Percentiles rank a stretch among this genome's conserved stretches.
phyloP scores from a whole-genome alignment of 2,113 vertebrate genomes.

The Leucoraja erinaceus region DNA sequence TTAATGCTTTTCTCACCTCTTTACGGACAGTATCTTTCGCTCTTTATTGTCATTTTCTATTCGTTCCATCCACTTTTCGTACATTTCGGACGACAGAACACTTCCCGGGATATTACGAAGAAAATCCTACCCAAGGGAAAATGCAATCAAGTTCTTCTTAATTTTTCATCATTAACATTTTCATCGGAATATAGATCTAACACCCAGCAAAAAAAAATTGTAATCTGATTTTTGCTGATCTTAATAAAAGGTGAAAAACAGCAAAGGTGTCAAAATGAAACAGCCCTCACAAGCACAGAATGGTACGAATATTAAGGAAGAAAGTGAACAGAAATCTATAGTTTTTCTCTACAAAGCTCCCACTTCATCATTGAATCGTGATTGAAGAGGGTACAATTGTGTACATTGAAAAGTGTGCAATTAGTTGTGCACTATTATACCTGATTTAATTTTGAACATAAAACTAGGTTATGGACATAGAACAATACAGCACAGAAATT shows the following conservation, averaged over 20 bases:
- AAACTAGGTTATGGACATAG: too few relatives aligned
- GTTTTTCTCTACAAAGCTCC: background rate
- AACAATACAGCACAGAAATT: too few relatives aligned
- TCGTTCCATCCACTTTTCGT: conserved; percentile 67
- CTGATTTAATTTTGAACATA: background rate
- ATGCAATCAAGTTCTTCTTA: conserved; percentile 7
- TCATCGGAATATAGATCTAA: background rate
- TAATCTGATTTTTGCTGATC: background rate
- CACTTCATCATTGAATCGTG: background rate
- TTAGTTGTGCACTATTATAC: background rate
- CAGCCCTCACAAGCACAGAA: background rate
- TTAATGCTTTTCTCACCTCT: conserved; percentile 47
- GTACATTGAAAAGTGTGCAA: background rate
- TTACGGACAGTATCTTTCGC: conserved; percentile 55
- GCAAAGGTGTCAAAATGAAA: background rate
- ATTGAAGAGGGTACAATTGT: background rate
- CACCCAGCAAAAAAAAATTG: background rate
- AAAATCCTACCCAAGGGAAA: conserved; percentile 57
- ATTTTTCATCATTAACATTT: background rate
- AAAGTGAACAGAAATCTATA: background rate
- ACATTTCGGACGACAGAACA: conserved; percentile 65
- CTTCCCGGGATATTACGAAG: conserved; percentile 70
- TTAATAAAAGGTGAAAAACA: background rate
- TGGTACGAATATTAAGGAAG: background rate
- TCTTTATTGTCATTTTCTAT: conserved; percentile 52